phyloP scores from a whole-genome alignment of 2,113 vertebrate genomes.

The Halcyon malimbica region DNA sequence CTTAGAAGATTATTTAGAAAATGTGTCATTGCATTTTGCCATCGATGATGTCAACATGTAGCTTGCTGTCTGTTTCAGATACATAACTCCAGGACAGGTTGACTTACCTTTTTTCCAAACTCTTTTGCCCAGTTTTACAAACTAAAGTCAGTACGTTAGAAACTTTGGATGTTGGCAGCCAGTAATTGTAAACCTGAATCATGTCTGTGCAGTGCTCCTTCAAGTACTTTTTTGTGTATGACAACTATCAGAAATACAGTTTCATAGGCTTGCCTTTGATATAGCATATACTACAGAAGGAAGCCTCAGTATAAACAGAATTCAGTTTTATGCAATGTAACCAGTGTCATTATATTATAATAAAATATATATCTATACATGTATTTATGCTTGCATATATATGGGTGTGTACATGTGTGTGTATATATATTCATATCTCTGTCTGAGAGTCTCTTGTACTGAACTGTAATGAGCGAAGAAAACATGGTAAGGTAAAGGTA shows the following conservation, averaged over 20 bases:
- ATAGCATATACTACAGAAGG: neutral
- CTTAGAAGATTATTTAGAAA: neutral
- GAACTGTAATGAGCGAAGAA: neutral
- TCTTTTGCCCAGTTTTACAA: neutral
- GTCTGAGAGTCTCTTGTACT: neutral
- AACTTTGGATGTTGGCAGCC: neutral
- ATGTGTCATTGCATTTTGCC: neutral
- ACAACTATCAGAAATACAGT: neutral
- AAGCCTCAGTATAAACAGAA: neutral
- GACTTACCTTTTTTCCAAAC: neutral
- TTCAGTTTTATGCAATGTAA: neutral
- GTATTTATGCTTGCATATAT: fast-evolving
- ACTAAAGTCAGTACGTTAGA: neutral
- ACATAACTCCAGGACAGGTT: neutral
- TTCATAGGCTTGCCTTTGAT: neutral
- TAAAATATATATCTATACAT: neutral
- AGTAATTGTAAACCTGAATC: neutral
- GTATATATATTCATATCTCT: neutral
- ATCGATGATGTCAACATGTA: neutral
- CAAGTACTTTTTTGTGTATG: neutral
- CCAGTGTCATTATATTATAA: neutral
- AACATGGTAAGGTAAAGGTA: neutral
- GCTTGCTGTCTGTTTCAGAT: neutral
- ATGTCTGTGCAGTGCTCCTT: neutral
- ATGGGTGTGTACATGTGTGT: neutral